A percentile compares a stretch with the other conserved stretches of the same genome.
phyloP scores from a whole-genome alignment of 2,888 invertebrate genomes.

The Dinocampus coccinellae region DNA sequence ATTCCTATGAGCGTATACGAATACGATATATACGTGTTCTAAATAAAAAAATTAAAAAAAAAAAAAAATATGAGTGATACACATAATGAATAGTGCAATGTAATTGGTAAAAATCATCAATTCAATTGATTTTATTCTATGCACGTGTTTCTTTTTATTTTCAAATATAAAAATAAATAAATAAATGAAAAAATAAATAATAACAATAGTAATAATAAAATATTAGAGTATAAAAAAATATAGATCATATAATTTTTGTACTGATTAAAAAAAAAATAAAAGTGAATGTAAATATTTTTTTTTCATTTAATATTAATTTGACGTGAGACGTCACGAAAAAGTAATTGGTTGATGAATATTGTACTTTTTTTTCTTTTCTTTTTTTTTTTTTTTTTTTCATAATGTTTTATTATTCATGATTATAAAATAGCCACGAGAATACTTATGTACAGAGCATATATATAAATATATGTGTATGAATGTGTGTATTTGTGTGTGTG shows the following conservation, averaged over 20 bases:
- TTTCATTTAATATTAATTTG: too few species aligned
- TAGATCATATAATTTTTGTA: not conserved
- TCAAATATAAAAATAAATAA: too few species aligned
- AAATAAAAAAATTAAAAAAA: too few species aligned
- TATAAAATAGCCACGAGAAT: not conserved
- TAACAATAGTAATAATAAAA: not conserved
- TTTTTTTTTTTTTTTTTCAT: too few species aligned
- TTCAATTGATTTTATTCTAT: not conserved
- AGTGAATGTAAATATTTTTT: too few species aligned
- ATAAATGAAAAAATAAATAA: not conserved
- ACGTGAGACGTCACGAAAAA: too few species aligned
- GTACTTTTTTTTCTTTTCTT: too few species aligned
- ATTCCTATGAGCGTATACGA: conserved; percentile 42
- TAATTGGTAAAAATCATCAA: not conserved
- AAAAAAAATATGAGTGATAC: too few species aligned
- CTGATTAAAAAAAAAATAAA: not conserved
- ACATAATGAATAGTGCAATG: too few species aligned
- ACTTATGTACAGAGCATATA: not conserved
- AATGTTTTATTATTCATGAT: not conserved
- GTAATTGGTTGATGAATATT: too few species aligned
- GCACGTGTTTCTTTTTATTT: too few species aligned
- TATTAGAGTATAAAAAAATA: too few species aligned
- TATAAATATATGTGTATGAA: not conserved
- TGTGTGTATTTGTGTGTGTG: conserved; percentile 39
- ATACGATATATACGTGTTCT: conserved; percentile 18